Conservation (phyloP, 2,113 vertebrate species). For the Takifugu flavidus region DNA sequence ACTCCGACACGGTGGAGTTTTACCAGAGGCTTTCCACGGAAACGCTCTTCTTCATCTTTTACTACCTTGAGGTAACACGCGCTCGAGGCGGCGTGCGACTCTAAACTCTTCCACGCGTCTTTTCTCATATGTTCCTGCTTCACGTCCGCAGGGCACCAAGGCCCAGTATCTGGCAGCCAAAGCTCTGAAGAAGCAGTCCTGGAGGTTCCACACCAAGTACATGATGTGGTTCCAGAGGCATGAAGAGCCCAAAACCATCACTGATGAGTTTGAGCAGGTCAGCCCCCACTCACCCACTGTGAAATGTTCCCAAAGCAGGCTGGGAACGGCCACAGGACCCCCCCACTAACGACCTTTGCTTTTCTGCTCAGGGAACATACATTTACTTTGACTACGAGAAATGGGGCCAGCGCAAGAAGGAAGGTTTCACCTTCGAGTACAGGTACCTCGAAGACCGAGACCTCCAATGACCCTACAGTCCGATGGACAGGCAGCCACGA, state of each 20-base stretch:
- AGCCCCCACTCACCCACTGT: background rate
- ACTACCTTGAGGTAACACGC: slow-evolving; percentile 82
- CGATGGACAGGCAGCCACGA: slow-evolving; percentile 15
- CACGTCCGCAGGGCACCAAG: slow-evolving; percentile 83
- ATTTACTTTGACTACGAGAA: slow-evolving; percentile 97
- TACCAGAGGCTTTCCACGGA: slow-evolving; percentile 92
- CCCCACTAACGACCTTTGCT: background rate
- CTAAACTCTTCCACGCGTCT: background rate
- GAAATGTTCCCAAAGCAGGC: background rate
- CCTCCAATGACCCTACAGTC: slow-evolving; percentile 80
- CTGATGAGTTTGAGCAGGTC: slow-evolving; percentile 93
- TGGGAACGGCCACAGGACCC: background rate
- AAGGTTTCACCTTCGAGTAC: slow-evolving; percentile 93
- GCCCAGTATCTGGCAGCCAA: slow-evolving; percentile 94
- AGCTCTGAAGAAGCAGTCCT: slow-evolving; percentile 92
- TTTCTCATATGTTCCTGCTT: background rate
- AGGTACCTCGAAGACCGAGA: slow-evolving; percentile 91
- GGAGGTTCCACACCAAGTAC: slow-evolving; percentile 95
- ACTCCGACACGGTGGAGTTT: slow-evolving; percentile 90
- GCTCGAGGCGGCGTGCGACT: no score
- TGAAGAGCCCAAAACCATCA: slow-evolving; percentile 94
- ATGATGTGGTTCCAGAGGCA: slow-evolving; percentile 98
- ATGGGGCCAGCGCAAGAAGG: slow-evolving; percentile 94
- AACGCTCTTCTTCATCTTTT: slow-evolving; percentile 93
- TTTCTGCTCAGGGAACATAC: slow-evolving; percentile 82